Conservation (phyloP, 2,797 vertebrate species). For the Ataeniobius toweri region DNA sequence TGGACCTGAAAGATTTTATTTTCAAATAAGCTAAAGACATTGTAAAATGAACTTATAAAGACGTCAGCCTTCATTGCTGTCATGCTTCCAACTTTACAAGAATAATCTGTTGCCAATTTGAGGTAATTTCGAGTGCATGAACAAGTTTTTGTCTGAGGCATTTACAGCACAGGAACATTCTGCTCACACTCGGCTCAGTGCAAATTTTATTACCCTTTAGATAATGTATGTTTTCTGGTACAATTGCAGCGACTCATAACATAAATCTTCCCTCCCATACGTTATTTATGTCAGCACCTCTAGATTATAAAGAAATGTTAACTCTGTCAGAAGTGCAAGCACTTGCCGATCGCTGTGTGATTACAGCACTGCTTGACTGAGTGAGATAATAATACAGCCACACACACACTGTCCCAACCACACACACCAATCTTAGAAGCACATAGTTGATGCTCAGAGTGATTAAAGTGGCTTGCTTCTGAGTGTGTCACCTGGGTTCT, state of each 20-base stretch:
- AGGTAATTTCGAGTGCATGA: constrained; percentile 15
- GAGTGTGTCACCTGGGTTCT: constrained; percentile 75
- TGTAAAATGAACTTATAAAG: not conserved
- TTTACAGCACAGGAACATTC: constrained; percentile 3
- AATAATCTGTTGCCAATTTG: constrained; percentile 19
- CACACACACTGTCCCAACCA: constrained; percentile 47
- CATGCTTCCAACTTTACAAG: constrained; percentile 12
- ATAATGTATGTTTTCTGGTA: constrained; percentile 34
- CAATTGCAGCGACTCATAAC: not conserved
- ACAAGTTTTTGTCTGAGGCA: constrained; percentile 11
- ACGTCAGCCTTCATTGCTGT: constrained; percentile 5
- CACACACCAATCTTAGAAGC: constrained; percentile 68
- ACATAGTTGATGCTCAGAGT: constrained; percentile 72
- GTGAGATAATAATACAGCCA: constrained; percentile 65
- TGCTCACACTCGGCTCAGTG: constrained; percentile 11
- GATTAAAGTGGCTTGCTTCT: constrained; percentile 75
- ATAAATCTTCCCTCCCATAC: constrained; percentile 29
- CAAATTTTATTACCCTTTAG: constrained; percentile 7
- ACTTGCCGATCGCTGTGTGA: constrained; percentile 65
- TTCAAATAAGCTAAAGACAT: not conserved
- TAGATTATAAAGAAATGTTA: constrained; percentile 67
- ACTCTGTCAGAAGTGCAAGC: constrained; percentile 66
- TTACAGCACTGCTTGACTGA: constrained; percentile 67
- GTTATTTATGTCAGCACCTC: constrained; percentile 51
- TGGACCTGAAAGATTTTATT: not conserved